Base-by-base conservation (phyloP, 2,797 vertebrate genomes). In the Pteropus rufus region DNA sequence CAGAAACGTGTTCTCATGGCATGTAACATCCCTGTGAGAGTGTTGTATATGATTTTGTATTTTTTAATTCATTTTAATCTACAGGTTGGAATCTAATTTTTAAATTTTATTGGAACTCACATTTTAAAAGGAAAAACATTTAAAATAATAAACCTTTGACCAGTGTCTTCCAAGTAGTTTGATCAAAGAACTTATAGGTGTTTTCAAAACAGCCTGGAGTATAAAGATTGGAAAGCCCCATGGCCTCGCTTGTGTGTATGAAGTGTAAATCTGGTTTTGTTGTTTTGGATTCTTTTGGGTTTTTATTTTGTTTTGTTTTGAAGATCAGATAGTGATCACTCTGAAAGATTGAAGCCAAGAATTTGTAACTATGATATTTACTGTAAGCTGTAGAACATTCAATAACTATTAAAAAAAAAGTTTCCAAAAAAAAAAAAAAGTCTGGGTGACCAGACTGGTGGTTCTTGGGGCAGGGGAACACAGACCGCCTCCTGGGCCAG, bases 341-440 rank as follows among this genome's bases (percentile, higher is more conserved):
- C 99, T 99, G 99, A 99, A 99, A 99, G 99, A 99, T 99, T 99
- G 99, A 99, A 99, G 99, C 99, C 99, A 99, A 99, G 98, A 98
- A 99, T 99, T 99, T 99, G 99, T 99, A 99, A 99, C 99, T 99
- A 99, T 97, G 98, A 99, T 99, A 99, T 99, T 99, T 99, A 99
- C 99, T 99, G 99, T 99, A 99, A 99, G 99, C 99, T 99, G 99
- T 99, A 99, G 99, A 99, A 99, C 99, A 99, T 99, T 99, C 99
- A 99, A 99, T 99, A 99, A 99, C 99, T 99, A 99, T 99, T 99
- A 99, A 99, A 99, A 99, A 99, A 99, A 99, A 98, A 97, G 99
- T 99, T 99, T 99, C 99, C 99, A 91, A 98, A 73, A 89, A 96
- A 95, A 96, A 95, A 93, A 90, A 95, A 97, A 58, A 97, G 82